Evolutionary conservation across 2,888 invertebrate species (phyloP).

Genomic region (Fissipunctia ypsillon): DNA sequence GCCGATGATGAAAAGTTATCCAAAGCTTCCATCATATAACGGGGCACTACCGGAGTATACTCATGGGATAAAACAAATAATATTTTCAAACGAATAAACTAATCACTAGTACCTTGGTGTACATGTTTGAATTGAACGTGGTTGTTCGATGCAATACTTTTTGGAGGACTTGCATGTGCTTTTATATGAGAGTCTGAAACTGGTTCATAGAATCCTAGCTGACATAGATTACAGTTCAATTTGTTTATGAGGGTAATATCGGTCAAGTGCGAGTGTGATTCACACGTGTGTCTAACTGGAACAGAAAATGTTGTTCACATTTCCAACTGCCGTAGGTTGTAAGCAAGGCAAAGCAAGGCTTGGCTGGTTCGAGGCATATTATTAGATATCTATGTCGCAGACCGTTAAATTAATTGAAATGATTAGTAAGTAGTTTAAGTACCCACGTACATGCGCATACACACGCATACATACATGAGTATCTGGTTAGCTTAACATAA

Average conservation of each 20-base stretch:
- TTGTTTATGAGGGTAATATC: conserved; percentile 51
- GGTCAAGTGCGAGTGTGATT: conserved; percentile 51
- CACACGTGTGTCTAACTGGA: conserved; percentile 26
- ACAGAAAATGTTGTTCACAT: conserved; percentile 48
- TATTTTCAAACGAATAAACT: conserved; percentile 16
- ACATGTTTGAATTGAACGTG: conserved; percentile 85
- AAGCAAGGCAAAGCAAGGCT: neutral
- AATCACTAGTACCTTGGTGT: conserved; percentile 80
- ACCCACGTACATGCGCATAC: neutral
- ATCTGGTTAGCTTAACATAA: neutral
- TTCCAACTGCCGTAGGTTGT: conserved; percentile 33
- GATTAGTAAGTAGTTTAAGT: conserved; percentile 5
- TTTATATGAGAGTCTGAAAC: conserved; percentile 82
- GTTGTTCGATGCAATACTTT: conserved; percentile 82
- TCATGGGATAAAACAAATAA: neutral
- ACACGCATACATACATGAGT: neutral
- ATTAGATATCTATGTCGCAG: conserved; percentile 2
- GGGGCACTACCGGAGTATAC: neutral
- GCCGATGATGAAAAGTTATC: neutral
- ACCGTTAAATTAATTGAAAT: conserved; percentile 20
- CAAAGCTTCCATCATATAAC: neutral
- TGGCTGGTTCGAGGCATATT: conserved; percentile 19
- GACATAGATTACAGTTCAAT: conserved; percentile 62
- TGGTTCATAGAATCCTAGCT: conserved; percentile 76
- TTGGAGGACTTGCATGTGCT: conserved; percentile 80